A percentile compares a stretch with the other conserved stretches of the same genome.
Conservation (phyloP, 2,797 vertebrate genomes). For the Eupleurogrammus muticus region DNA sequence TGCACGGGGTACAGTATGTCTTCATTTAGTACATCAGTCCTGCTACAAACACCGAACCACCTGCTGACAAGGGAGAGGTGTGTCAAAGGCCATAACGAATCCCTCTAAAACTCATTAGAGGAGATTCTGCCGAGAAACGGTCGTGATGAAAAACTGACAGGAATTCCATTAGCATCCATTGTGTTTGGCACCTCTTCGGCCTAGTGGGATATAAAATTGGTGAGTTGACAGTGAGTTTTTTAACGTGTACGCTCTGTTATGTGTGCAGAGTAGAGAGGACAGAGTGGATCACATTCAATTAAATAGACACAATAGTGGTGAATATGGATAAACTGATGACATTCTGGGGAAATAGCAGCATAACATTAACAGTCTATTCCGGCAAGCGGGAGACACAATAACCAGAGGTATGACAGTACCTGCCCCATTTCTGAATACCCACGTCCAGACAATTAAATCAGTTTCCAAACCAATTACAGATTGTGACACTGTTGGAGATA, state of each 20-base stretch:
- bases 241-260: constrained; percentile 26
- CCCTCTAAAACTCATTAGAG: constrained; percentile 51
- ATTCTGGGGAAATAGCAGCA: constrained; percentile 60
- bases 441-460: constrained; percentile 51
- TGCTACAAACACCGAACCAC: constrained; percentile 33
- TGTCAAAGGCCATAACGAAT: constrained; percentile 35
- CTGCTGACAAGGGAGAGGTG: constrained; percentile 36
- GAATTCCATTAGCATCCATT: constrained; percentile 57
- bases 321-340: constrained; percentile 66
- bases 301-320: constrained; percentile 40
- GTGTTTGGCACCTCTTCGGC: constrained; percentile 29
- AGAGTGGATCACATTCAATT: constrained; percentile 65
- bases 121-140: constrained; percentile 28
- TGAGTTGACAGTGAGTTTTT: constrained; percentile 11
- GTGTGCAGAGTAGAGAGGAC: constrained; percentile 36
- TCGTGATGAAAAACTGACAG: constrained; percentile 56
- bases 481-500: constrained; percentile 49
- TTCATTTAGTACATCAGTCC: constrained; percentile 27
- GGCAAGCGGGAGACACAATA: constrained; percentile 33
- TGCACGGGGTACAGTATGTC: not conserved
- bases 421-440: constrained; percentile 39
- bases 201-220: constrained; percentile 43
- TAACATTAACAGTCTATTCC: constrained; percentile 37
- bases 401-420: constrained; percentile 24
- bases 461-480: constrained; percentile 60